phyloP scores from a whole-genome alignment of 1,140 invertebrate genomes.

The Halyomorpha halys region DNA sequence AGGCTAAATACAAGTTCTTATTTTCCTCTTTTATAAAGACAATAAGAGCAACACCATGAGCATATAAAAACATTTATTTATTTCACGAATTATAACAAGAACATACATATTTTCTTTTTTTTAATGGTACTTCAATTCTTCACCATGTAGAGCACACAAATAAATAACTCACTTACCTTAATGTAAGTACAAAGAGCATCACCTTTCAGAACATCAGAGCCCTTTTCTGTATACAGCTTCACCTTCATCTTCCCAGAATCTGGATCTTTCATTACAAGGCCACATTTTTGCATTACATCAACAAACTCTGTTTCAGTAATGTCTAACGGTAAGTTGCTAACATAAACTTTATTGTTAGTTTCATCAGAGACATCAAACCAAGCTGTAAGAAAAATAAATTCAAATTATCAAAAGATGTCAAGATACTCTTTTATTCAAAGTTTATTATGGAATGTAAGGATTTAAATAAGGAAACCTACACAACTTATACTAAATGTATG shows the following conservation, averaged over 20 bases:
- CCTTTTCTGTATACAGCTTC: slow-evolving; percentile 82
- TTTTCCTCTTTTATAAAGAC: too few species aligned
- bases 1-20: too few species aligned
- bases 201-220: slow-evolving; percentile 80
- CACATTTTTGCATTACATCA: slow-evolving; percentile 91
- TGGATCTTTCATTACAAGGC: slow-evolving; percentile 84
- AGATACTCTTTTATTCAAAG: too few species aligned
- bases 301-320: slow-evolving; percentile 82
- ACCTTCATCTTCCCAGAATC: slow-evolving; percentile 77
- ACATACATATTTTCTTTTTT: background rate
- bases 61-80: background rate
- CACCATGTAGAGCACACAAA: background rate
- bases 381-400: slow-evolving; percentile 36
- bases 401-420: too few species aligned
- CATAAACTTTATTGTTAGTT: slow-evolving; percentile 96
- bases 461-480: too few species aligned
- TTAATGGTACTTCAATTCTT: background rate
- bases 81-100: background rate
- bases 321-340: slow-evolving; percentile 80
- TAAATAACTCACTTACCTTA: slow-evolving; percentile 49
- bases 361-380: slow-evolving; percentile 92
- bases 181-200: slow-evolving; percentile 96
- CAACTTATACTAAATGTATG: too few species aligned
- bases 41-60: background rate
- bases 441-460: too few species aligned